Conservation (phyloP, 2,888 invertebrate species). For the Oligia latruncula region DNA sequence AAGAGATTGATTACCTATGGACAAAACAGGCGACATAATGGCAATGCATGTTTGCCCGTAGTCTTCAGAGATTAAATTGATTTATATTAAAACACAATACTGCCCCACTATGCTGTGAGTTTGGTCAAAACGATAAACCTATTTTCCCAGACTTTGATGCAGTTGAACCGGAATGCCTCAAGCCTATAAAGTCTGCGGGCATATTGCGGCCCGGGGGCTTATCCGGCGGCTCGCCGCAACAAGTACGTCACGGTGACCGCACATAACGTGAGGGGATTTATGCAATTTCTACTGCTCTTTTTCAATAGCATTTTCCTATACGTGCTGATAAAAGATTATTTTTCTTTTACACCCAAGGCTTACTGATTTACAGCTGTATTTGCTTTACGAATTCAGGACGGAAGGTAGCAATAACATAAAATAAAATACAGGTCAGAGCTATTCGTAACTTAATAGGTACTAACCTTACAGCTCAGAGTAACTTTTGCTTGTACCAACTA, state of each 20-base stretch:
- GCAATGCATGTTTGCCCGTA: background rate
- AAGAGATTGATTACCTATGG: background rate
- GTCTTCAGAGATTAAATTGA: background rate
- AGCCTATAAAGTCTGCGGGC: background rate
- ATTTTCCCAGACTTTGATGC: background rate
- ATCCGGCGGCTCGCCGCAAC: background rate
- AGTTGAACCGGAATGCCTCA: background rate
- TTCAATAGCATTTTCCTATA: background rate
- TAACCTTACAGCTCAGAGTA: background rate
- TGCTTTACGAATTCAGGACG: conserved; percentile 4
- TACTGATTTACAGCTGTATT: background rate
- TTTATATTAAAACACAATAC: background rate
- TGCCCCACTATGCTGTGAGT: no score
- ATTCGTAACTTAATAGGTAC: background rate
- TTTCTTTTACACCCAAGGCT: background rate
- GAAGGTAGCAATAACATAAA: background rate
- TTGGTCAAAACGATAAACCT: background rate
- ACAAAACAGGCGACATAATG: background rate
- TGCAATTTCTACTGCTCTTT: background rate
- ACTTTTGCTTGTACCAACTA: background rate
- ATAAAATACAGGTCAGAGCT: background rate
- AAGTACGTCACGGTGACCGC: background rate
- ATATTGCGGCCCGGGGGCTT: background rate
- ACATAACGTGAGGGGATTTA: background rate
- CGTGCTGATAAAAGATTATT: background rate